These are phyloP conservation scores for Clarias laeviceps DNA, from an alignment of 2,797 vertebrate species.

Conservation along the genomic window DNA sequence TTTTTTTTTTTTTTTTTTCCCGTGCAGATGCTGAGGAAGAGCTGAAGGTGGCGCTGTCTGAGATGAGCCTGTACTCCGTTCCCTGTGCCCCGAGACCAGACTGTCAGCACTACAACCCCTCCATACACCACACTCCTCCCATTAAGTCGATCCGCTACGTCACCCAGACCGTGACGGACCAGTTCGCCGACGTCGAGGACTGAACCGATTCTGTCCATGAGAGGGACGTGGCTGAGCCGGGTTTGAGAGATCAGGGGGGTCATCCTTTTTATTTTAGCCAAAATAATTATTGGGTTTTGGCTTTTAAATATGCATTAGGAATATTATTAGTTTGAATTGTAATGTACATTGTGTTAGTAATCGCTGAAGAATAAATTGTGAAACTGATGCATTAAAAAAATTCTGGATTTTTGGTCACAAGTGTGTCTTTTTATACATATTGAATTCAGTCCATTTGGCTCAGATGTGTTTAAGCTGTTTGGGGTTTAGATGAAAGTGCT, in stretches of 20 bases:
- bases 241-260: no score
- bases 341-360: background rate
- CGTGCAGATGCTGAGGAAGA: slow-evolving; percentile 70
- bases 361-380: background rate
- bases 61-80: slow-evolving; percentile 46
- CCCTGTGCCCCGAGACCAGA: background rate
- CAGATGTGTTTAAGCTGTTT: background rate
- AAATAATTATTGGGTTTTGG: background rate
- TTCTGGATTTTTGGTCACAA: background rate
- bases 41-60: slow-evolving; percentile 44
- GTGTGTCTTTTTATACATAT: background rate
- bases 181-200: slow-evolving; percentile 72
- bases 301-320: background rate
- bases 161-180: slow-evolving; percentile 53
- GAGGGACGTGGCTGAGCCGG: background rate
- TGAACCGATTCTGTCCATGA: background rate
- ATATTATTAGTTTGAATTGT: background rate
- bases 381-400: background rate
- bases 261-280: background rate
- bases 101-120: slow-evolving; percentile 63
- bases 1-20: slow-evolving; percentile 21
- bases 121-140: slow-evolving; percentile 60
- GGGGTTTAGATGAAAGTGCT: background rate
- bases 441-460: background rate
- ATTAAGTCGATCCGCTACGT: slow-evolving; percentile 53